These are phyloP conservation scores for Odocoileus hemionus DNA, from an alignment of 2,113 vertebrate genomes.

Conservation along the genomic window DNA sequence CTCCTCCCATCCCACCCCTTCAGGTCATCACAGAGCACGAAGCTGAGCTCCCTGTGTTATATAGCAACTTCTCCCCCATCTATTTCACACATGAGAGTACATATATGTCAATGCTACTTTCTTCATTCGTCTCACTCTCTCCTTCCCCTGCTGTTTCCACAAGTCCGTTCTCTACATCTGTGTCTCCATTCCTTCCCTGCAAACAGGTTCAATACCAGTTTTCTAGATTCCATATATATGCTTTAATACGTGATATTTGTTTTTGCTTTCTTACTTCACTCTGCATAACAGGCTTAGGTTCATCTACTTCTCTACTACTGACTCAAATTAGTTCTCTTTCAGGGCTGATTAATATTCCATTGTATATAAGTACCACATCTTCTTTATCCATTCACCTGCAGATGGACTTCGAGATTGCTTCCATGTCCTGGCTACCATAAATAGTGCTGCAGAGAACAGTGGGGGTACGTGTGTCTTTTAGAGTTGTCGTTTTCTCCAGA, in stretches of 20 bases:
- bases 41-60: background rate
- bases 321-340: background rate
- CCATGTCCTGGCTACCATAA: background rate
- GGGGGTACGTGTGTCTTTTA: background rate
- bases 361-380: background rate
- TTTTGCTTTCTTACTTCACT: background rate
- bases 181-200: background rate
- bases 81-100: background rate
- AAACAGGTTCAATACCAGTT: background rate
- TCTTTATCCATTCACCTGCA: background rate
- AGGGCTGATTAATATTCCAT: background rate
- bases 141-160: background rate
- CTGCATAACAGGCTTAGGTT: background rate
- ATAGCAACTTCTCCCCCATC: background rate
- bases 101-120: background rate
- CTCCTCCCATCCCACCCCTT: background rate
- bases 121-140: background rate
- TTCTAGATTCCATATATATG: background rate
- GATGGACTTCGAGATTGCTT: background rate
- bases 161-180: background rate
- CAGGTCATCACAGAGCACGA: background rate
- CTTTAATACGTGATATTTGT: background rate
- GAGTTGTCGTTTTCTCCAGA: background rate
- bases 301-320: background rate
- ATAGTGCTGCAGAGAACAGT: background rate